These are phyloP conservation scores for Heloderma charlesbogerti DNA, from an alignment of 2,113 vertebrate genomes.

Conservation along the genomic window DNA sequence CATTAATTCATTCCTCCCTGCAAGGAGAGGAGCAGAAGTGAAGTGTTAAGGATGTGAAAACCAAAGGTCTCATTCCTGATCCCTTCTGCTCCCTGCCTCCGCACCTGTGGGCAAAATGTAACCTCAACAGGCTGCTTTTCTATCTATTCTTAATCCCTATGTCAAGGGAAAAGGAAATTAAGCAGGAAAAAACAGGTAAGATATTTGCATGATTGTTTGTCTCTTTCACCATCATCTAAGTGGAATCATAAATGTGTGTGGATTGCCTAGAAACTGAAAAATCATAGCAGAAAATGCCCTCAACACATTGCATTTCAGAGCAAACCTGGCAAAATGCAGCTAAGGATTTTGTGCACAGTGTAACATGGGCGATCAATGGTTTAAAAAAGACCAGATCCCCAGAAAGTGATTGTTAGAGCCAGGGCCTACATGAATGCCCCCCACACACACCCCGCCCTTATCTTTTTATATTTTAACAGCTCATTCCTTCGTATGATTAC, in stretches of 20 bases:
- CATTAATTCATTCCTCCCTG: background rate
- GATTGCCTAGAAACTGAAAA: conserved; percentile 36
- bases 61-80: background rate
- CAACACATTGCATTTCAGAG: conserved; percentile 14
- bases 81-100: background rate
- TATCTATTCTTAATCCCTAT: background rate
- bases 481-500: background rate
- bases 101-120: background rate
- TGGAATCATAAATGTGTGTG: background rate
- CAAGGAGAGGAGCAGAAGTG: background rate
- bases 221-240: background rate
- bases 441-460: background rate
- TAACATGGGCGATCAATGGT: background rate
- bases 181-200: background rate
- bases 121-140: background rate
- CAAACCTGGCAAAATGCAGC: background rate
- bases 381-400: background rate
- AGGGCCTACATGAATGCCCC: background rate
- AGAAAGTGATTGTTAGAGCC: background rate
- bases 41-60: background rate
- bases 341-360: background rate
- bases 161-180: background rate
- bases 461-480: background rate
- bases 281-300: background rate
- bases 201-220: conserved; percentile 10